Evolutionary conservation across 2,888 invertebrate species (phyloP).

Genomic region (Allophyes oxyacanthae): DNA sequence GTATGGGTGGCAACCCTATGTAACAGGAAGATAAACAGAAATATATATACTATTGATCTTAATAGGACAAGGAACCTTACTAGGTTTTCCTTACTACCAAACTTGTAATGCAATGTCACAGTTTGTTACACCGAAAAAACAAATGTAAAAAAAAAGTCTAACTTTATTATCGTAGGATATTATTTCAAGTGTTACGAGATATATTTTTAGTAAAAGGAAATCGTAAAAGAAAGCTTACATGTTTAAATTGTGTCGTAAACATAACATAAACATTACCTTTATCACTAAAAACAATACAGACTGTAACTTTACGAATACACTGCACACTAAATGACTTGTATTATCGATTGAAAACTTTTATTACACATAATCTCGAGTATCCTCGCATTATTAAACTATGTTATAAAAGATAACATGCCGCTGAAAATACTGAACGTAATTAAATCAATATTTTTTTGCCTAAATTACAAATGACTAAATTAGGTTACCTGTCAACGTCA

Average conservation of each 20-base stretch:
- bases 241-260: conserved; percentile 11
- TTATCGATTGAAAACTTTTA: conserved; percentile 55
- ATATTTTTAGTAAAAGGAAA: too few species aligned
- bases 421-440: conserved; percentile 53
- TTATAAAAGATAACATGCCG: conserved; percentile 37
- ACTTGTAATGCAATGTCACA: too few species aligned
- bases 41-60: too few species aligned
- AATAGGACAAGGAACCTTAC: too few species aligned
- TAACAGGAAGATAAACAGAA: too few species aligned
- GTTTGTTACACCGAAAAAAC: too few species aligned
- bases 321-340: conserved; percentile 53
- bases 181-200: too few species aligned
- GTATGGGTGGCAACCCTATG: too few species aligned
- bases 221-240: neutral
- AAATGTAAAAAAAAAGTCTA: too few species aligned
- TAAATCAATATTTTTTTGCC: conserved; percentile 68
- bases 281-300: conserved; percentile 39
- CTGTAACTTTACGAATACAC: conserved; percentile 48
- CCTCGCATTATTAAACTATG: conserved; percentile 53
- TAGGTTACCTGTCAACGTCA: conserved; percentile 84
- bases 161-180: too few species aligned
- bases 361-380: conserved; percentile 64
- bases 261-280: conserved; percentile 57
- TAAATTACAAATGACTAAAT: conserved; percentile 31
- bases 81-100: too few species aligned